These are phyloP conservation scores for Hymenochirus boettgeri DNA, from an alignment of 2,113 vertebrate species.

Conservation along the genomic window DNA sequence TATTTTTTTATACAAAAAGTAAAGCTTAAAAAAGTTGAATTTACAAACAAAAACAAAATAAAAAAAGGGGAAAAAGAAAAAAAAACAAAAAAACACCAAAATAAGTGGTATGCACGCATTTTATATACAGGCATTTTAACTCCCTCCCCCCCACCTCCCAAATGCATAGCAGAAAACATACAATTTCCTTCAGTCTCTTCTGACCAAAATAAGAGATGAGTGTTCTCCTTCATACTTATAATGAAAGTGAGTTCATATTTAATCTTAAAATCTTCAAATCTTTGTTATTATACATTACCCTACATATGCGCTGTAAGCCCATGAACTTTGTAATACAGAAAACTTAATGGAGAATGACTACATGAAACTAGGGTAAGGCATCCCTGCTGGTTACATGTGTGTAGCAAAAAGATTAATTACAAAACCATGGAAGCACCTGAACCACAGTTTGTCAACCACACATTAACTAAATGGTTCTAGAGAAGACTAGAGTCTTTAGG, in stretches of 20 bases:
- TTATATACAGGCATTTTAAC: slow-evolving; percentile 91
- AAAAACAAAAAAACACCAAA: slow-evolving; percentile 91
- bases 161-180: slow-evolving; percentile 88
- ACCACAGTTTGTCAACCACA: slow-evolving; percentile 63
- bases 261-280: slow-evolving; percentile 39
- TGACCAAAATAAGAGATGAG: slow-evolving; percentile 52
- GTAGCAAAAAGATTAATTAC: slow-evolving; percentile 71
- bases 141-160: slow-evolving; percentile 74
- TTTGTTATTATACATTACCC: slow-evolving; percentile 63
- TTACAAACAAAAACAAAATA: slow-evolving; percentile 96
- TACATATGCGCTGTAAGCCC: slow-evolving; percentile 67
- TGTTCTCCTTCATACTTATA: slow-evolving; percentile 49
- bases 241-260: slow-evolving; percentile 53
- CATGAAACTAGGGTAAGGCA: slow-evolving; percentile 87
- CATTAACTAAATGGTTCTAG: neutral
- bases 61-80: slow-evolving; percentile 77
- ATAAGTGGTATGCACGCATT: slow-evolving; percentile 90
- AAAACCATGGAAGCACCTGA: slow-evolving; percentile 80
- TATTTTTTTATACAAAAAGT: slow-evolving; percentile 90
- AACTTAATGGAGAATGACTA: slow-evolving; percentile 59
- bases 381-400: slow-evolving; percentile 92
- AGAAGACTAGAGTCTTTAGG: no score
- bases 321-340: slow-evolving; percentile 64
- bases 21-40: slow-evolving; percentile 98
- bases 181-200: slow-evolving; percentile 61